phyloP scores from a whole-genome alignment of 2,797 vertebrate genomes.

The Epinephelus malabaricus region DNA sequence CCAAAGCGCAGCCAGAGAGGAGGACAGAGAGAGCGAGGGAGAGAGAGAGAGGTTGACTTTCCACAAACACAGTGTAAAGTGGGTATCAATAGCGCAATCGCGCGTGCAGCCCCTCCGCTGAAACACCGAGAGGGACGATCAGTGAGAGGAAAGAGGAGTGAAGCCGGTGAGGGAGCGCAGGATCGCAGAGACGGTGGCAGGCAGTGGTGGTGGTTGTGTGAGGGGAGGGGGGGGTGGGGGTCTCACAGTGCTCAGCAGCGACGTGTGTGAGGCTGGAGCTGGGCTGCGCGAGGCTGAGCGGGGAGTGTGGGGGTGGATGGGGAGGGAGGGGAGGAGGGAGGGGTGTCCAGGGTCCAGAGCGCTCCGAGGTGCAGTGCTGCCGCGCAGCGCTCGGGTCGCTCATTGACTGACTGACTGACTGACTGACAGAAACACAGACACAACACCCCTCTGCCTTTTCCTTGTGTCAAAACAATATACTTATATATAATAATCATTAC shows the following conservation, averaged over 20 bases:
- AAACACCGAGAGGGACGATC: slow-evolving; percentile 73
- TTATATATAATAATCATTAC: background rate
- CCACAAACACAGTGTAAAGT: slow-evolving; percentile 68
- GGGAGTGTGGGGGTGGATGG: slow-evolving; percentile 52
- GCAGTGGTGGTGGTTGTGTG: slow-evolving; percentile 48
- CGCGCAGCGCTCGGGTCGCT: slow-evolving; percentile 94
- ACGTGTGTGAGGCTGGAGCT: slow-evolving; percentile 73
- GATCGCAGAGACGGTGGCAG: slow-evolving; percentile 72
- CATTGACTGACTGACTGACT: slow-evolving; percentile 79
- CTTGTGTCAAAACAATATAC: background rate
- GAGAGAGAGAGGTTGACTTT: slow-evolving; percentile 63
- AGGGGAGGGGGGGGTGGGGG: slow-evolving; percentile 27
- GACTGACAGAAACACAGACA: slow-evolving; percentile 10
- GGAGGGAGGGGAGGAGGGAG: slow-evolving; percentile 57
- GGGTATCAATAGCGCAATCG: slow-evolving; percentile 73
- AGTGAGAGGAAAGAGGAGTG: slow-evolving; percentile 66
- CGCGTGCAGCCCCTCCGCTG: slow-evolving; percentile 69
- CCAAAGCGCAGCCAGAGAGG: slow-evolving; percentile 63
- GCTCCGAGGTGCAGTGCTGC: slow-evolving; percentile 93
- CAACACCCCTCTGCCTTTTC: slow-evolving; percentile 26
- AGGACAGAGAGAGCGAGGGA: slow-evolving; percentile 34
- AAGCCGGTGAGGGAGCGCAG: slow-evolving; percentile 71
- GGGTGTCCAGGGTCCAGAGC: slow-evolving; percentile 58
- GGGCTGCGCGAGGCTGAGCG: slow-evolving; percentile 60
- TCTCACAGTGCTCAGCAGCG: slow-evolving; percentile 59